Conservation (phyloP, 2,113 vertebrate species). For the Alligator mississippiensis region DNA sequence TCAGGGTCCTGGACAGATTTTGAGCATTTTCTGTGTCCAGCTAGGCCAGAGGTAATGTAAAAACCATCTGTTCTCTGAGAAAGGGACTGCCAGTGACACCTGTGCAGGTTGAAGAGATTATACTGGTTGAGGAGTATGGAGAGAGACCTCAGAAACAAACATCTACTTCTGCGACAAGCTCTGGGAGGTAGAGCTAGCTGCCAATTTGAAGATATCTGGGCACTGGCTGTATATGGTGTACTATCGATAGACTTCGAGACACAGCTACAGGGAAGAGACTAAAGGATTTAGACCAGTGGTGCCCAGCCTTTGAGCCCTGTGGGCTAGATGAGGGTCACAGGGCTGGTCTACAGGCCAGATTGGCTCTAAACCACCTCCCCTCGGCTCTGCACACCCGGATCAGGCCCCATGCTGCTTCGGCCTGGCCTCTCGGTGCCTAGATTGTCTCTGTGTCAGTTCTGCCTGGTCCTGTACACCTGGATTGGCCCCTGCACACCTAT, state of each 20-base stretch:
- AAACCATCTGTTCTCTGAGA: neutral
- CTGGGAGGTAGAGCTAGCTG: neutral
- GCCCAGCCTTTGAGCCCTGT: no score
- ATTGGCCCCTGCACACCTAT: no score
- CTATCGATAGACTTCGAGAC: neutral
- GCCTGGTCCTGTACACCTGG: no score
- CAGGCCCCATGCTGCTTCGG: no score
- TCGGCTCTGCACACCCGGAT: no score
- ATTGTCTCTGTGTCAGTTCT: no score
- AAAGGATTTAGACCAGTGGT: neutral
- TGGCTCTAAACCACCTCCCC: no score
- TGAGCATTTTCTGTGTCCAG: neutral
- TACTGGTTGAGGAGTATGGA: neutral
- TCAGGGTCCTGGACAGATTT: fast-evolving
- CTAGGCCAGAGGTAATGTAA: neutral
- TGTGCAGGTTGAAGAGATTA: neutral
- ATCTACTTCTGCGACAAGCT: neutral
- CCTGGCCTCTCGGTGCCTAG: no score
- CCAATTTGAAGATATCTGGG: neutral
- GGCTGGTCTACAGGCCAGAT: no score
- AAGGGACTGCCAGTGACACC: neutral
- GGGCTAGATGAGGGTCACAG: no score
- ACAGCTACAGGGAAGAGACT: neutral
- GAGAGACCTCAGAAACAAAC: neutral
- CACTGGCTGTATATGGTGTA: neutral